Conservation (phyloP, 2,888 invertebrate genomes). For the Ischnura elegans region DNA sequence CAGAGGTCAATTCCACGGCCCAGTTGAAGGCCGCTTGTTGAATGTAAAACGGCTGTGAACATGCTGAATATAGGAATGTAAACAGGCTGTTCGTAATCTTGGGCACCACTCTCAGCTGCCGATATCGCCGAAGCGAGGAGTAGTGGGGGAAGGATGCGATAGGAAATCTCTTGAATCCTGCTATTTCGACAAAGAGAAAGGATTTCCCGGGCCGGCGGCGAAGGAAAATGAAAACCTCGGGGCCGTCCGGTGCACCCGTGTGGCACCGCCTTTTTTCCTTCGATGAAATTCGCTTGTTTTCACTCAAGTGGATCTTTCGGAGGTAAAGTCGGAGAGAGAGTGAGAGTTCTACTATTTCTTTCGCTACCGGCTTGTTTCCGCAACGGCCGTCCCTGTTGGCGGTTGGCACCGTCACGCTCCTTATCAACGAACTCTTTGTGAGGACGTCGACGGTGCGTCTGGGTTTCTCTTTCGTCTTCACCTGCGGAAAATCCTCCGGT, state of each 20-base stretch:
- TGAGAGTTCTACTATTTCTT: background rate
- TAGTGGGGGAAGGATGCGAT: background rate
- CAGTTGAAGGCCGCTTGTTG: too few relatives aligned
- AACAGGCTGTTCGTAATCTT: too few relatives aligned
- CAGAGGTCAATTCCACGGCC: too few relatives aligned
- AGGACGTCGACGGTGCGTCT: background rate
- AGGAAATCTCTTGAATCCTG: background rate
- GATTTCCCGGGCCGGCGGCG: background rate
- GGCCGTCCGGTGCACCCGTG: background rate
- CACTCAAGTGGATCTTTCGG: background rate
- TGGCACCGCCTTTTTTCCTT: background rate
- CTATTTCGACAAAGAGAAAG: conserved; percentile 1
- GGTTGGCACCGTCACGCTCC: conserved; percentile 17
- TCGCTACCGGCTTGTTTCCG: background rate
- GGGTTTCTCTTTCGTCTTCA: background rate
- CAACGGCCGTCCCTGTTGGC: background rate
- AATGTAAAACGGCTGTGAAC: too few relatives aligned
- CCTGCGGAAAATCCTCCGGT: background rate
- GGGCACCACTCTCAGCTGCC: background rate
- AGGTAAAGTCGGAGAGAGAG: background rate
- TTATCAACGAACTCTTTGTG: background rate
- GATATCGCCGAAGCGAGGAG: background rate
- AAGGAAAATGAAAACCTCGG: background rate
- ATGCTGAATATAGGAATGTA: too few relatives aligned
- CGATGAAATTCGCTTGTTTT: background rate